Conservation (phyloP, 2,888 invertebrate species). For the Hofmannophila pseudospretella region DNA sequence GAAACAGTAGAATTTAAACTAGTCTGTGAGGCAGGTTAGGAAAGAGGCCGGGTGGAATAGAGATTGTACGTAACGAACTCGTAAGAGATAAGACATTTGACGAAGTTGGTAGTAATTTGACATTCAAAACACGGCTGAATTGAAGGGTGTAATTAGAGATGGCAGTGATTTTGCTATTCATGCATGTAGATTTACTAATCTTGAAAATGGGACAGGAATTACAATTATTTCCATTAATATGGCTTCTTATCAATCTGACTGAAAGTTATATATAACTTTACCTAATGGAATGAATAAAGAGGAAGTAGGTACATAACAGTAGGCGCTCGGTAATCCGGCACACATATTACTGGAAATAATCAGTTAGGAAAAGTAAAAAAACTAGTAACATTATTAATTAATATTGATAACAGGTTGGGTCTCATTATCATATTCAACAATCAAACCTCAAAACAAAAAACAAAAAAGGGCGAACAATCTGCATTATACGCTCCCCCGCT, state of each 20-base stretch:
- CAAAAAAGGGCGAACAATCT: too few species aligned
- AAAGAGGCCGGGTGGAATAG: slow-evolving; percentile 18
- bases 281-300: too few species aligned
- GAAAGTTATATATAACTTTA: too few species aligned
- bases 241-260: not conserved
- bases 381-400: too few species aligned
- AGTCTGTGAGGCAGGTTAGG: slow-evolving; percentile 20
- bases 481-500: too few species aligned
- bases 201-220: not conserved
- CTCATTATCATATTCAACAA: too few species aligned
- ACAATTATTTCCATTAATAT: slow-evolving; percentile 1
- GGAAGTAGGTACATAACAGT: too few species aligned
- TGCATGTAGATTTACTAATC: slow-evolving; percentile 2
- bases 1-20: not conserved
- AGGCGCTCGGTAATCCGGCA: too few species aligned
- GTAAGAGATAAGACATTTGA: slow-evolving; percentile 30
- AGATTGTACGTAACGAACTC: slow-evolving; percentile 30
- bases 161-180: slow-evolving; percentile 32
- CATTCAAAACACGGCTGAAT: slow-evolving; percentile 40
- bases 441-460: too few species aligned
- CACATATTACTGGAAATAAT: too few species aligned
- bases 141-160: slow-evolving; percentile 28
- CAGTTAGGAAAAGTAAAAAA: too few species aligned
- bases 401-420: too few species aligned
- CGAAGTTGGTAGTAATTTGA: slow-evolving; percentile 31